Conservation (phyloP, 2,113 vertebrate genomes). For the Prunella fulvescens region DNA sequence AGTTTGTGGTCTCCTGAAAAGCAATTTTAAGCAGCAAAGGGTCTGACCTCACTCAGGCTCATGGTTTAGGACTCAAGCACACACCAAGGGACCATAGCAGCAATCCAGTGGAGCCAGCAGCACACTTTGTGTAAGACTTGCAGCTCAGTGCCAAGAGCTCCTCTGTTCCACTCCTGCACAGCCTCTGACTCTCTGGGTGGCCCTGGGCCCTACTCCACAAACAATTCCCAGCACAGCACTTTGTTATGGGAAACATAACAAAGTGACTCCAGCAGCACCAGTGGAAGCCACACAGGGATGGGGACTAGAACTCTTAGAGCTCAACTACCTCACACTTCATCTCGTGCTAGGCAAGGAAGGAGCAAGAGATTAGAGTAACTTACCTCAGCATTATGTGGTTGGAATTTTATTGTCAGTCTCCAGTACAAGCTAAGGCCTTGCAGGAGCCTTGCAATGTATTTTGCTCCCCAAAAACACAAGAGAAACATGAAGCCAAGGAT, state of each 20-base stretch:
- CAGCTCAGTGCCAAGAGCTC: not conserved
- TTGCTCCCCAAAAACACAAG: not conserved
- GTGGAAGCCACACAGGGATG: rapidly evolving
- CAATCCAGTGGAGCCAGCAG: not conserved
- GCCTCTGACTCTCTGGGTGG: not conserved
- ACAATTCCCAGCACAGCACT: not conserved
- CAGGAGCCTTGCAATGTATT: not conserved
- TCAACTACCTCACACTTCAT: not conserved
- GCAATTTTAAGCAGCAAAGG: not conserved
- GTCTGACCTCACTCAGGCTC: not conserved
- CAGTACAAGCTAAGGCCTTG: not conserved
- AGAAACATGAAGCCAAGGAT: not conserved
- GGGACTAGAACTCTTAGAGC: not conserved
- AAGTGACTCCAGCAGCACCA: not conserved
- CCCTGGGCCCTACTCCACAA: not conserved
- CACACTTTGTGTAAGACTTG: not conserved
- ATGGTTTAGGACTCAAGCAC: not conserved
- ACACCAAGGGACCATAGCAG: not conserved
- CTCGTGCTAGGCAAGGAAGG: not conserved
- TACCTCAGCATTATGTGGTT: not conserved
- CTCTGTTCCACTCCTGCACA: not conserved
- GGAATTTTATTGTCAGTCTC: not conserved
- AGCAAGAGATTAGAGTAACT: not conserved
- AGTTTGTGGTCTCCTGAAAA: not conserved
- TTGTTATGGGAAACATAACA: not conserved